Conservation (phyloP, 2,888 invertebrate species). For the Peribatodes rhomboidaria region DNA sequence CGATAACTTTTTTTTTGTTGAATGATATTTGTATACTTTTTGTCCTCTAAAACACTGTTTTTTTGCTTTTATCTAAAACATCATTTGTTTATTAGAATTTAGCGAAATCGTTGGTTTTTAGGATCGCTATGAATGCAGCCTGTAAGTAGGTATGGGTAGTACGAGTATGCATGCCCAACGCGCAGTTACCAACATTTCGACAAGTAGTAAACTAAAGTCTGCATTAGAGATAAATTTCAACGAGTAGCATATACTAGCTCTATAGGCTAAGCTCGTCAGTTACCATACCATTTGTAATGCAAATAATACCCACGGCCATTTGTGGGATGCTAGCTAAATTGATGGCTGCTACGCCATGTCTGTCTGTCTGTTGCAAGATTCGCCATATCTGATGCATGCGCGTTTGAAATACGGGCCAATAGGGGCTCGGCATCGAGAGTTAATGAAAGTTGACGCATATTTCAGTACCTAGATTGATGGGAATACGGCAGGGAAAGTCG, state of each 20-base stretch:
- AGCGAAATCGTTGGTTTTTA: neutral
- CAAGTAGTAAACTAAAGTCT: slow-evolving; percentile 11
- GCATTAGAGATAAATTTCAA: slow-evolving; percentile 26
- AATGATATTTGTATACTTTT: no score
- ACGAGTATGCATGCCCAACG: neutral
- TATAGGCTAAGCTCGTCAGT: slow-evolving; percentile 25
- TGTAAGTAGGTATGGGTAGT: neutral
- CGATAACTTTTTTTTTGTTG: no score
- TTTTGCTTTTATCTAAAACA: no score
- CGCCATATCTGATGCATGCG: slow-evolving; percentile 69
- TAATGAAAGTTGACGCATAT: slow-evolving; percentile 49
- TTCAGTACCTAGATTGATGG: slow-evolving; percentile 44
- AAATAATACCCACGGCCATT: slow-evolving; percentile 45
- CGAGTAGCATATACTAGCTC: slow-evolving; percentile 20
- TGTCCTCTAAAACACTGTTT: no score
- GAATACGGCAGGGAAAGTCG: slow-evolving; percentile 34
- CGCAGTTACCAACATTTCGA: neutral
- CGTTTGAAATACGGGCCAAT: slow-evolving; percentile 58
- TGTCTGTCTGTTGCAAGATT: slow-evolving; percentile 50
- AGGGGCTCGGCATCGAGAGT: slow-evolving; percentile 51
- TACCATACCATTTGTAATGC: slow-evolving; percentile 44
- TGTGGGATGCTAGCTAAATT: slow-evolving; percentile 49
- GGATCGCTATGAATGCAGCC: neutral
- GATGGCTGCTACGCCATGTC: slow-evolving; percentile 48
- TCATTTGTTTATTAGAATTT: no score